Evolutionary conservation across 92 coral and sea anemone species (phyloP), one percentile per base, ranked within the genome.

Genomic region (Palythoa caribaeorum): DNA sequence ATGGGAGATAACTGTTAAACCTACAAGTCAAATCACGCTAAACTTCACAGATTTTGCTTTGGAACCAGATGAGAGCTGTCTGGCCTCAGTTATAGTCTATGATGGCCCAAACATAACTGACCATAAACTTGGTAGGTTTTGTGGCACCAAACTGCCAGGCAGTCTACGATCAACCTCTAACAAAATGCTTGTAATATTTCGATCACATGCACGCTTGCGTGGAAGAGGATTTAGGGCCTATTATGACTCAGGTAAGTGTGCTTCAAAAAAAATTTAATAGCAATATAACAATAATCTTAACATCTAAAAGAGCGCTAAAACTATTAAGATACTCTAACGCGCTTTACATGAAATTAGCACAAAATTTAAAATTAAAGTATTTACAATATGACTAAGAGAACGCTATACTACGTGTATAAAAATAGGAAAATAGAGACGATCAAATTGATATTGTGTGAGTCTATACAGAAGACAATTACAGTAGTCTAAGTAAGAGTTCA

Each of bases 151-250:
- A 28, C 70, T 87, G 54, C 98, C 98, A 12, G 59, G 85, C 16
- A 88, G 93, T 60, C 78, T 95, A 11, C 78, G 55, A 35, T 95
- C 98, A 16, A 90, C 89, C 73, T 88, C 94, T 2, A 93, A 87
- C 81, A 80, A 86, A 9, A 88, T 95, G 93, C 73, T 92, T 84
- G 92, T 95, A 66, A 83, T 89, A 76, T 95, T 91, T 77, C 86
- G 79, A 54, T 87, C 94, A 55, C 59, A 44, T n/a, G 73, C 60
- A 63, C 87, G 90, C 21, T 78, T 80, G 73, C 74, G 36, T 28
- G 92, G 89, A 38, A 95, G 79, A 83, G 98, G 98, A 20, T 95
- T 95, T 80, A 92, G 98, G 16, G 98, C 98, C 16, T 95, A 93
- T 86, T 95, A 93, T 78, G 98, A 95, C 48, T 87, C 98, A 2